Evolutionary conservation across 2,888 invertebrate species (phyloP), one percentile per base, ranked within the genome.

Genomic region (Agonopterix heracliana): DNA sequence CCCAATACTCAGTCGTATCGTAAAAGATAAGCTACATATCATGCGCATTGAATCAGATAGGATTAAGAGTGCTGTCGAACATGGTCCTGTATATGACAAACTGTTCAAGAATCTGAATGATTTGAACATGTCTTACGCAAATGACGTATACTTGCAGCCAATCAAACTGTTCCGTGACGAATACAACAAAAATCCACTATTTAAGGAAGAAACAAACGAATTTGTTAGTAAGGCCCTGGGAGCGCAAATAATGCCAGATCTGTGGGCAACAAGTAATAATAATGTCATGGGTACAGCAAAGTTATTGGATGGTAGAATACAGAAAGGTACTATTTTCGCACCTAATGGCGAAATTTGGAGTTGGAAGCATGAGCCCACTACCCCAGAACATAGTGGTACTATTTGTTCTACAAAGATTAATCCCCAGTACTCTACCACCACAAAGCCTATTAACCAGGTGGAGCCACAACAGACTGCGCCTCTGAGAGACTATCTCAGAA

Each of bases 21-120:
- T 88, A 1, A 87, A 90, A 59, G 83, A 88, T n/a, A 90, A 89
- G 55, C 79, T 91, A 0, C 80, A 89, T 47, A 62, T 81, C 0
- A 83, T 91, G 77, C 86, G 78, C 4, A 88, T 91, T 17, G 90
- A 91, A 60, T 89, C 87, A 0, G 88, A 89, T 49, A 81, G 90
- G 57, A 88, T 91, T 26, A 91, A 91, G 59, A 91, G 91, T 59
- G 90, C 90, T 0, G 85, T 91, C 1, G 88, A 90, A 61, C 91
- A 91, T 64, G 90, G 90, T 0, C 90, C 90, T 0, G 88, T 91
- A 35, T 91, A 91, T 56, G 90, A 91, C 53, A 90, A 89, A 57
- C 70, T 91, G 3, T 83, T 91, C 50, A 89, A 88, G 51, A 83
- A 90, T 53, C 69, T 91, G 26, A 83, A 79, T 43, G 89, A 90